Evolutionary conservation across 2,888 invertebrate species (phyloP).

Genomic region (Chaitophorus viminalis): DNA sequence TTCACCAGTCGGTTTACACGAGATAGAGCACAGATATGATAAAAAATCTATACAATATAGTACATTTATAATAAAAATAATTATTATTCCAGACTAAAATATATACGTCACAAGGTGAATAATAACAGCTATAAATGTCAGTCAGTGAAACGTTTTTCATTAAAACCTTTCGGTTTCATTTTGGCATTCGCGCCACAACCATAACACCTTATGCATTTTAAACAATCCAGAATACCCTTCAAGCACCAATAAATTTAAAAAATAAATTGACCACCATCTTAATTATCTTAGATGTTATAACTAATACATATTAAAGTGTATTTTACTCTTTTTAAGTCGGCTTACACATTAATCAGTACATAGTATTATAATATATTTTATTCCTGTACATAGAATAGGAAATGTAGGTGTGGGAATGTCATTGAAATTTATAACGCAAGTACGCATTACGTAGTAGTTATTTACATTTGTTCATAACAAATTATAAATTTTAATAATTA

Average conservation of each 20-base stretch:
- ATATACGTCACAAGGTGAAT: slow-evolving; percentile 30
- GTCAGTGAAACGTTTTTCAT: slow-evolving; percentile 16
- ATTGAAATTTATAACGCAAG: too few species aligned
- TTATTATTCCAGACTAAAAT: neutral
- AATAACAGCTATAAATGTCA: slow-evolving; percentile 33
- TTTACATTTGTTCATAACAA: too few species aligned
- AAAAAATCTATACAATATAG: slow-evolving; percentile 1
- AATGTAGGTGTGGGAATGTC: too few species aligned
- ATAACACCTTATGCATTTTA: slow-evolving; percentile 32
- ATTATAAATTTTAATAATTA: too few species aligned
- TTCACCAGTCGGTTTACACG: slow-evolving; percentile 4
- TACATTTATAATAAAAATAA: neutral
- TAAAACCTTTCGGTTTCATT: neutral
- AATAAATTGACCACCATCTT: neutral
- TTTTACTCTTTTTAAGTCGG: neutral
- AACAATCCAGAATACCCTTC: neutral
- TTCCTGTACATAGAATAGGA: too few species aligned
- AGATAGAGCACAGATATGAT: neutral
- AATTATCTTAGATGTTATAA: neutral
- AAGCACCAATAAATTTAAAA: neutral
- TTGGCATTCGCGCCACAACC: neutral
- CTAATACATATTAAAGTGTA: neutral
- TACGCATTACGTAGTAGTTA: too few species aligned
- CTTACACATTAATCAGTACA: too few species aligned
- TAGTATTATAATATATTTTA: too few species aligned